Conservation (phyloP, 53 echinoderm and acorn worm species). For the Luidia sarsii region DNA sequence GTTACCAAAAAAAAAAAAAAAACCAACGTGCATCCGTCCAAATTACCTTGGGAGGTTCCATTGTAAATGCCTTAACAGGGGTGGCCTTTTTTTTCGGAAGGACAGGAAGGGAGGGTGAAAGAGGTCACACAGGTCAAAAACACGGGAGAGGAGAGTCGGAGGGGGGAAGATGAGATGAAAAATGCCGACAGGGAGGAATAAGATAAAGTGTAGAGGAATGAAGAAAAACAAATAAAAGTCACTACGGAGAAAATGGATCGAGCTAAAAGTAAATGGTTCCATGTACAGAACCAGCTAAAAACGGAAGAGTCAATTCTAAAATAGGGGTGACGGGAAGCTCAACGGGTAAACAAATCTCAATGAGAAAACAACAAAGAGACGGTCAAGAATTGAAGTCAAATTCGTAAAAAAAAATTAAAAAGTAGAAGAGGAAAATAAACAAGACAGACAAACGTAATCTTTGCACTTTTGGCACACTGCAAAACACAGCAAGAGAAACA, state of each 20-base stretch:
- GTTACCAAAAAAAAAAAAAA: too few species aligned
- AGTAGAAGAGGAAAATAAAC: background rate
- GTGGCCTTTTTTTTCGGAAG: slow-evolving; percentile 32
- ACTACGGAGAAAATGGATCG: slow-evolving; percentile 25
- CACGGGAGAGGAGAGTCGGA: slow-evolving; percentile 16
- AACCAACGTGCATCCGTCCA: slow-evolving; percentile 37
- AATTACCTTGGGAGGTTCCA: slow-evolving; percentile 55
- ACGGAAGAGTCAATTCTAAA: slow-evolving; percentile 12
- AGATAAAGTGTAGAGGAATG: slow-evolving; percentile 28
- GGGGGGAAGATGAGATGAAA: slow-evolving; percentile 2
- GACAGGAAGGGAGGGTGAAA: slow-evolving; percentile 10
- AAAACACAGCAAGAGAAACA: too few species aligned
- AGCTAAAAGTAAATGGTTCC: background rate
- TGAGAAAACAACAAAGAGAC: too few species aligned
- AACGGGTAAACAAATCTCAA: background rate
- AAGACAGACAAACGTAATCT: background rate
- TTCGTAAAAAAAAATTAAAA: slow-evolving; percentile 1
- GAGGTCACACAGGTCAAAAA: background rate
- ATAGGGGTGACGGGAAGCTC: background rate
- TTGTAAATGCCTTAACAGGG: slow-evolving; percentile 39
- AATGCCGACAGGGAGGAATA: slow-evolving; percentile 36
- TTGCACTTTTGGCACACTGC: background rate
- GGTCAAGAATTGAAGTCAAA: background rate
- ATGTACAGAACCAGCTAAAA: background rate
- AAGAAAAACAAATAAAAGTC: slow-evolving; percentile 11